These are phyloP conservation scores for Mixornis gularis DNA, from an alignment of 2,113 vertebrate genomes.

Conservation along the genomic window DNA sequence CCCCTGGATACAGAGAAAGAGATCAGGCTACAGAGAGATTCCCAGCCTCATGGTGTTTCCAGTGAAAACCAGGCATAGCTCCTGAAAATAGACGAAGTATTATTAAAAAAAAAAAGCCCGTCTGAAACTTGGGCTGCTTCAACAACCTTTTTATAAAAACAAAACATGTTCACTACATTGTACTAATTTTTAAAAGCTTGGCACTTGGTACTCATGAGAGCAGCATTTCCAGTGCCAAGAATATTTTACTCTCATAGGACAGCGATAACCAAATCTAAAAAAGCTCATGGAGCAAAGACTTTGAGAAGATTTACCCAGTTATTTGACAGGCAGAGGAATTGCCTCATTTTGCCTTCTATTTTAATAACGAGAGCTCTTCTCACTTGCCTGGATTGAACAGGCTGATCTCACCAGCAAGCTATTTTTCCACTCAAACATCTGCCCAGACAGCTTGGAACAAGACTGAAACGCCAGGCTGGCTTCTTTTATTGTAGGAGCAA, in stretches of 20 bases:
- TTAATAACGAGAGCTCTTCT: background rate
- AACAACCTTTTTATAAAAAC: background rate
- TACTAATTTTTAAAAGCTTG: background rate
- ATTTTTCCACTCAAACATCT: conserved; percentile 15
- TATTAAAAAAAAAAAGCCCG: background rate
- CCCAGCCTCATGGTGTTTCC: background rate
- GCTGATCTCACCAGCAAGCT: conserved; percentile 13
- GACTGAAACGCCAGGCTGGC: rapidly evolving
- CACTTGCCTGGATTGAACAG: background rate
- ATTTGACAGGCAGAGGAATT: background rate
- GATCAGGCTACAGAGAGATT: background rate
- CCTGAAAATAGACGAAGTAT: background rate
- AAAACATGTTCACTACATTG: background rate
- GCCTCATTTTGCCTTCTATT: background rate
- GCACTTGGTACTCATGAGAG: background rate
- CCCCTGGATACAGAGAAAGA: background rate
- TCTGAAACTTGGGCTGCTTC: background rate
- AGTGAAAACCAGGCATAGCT: background rate
- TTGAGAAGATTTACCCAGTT: background rate
- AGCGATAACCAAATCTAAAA: background rate
- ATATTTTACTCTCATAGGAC: background rate
- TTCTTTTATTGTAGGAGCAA: background rate
- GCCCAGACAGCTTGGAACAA: background rate
- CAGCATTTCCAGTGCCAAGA: background rate
- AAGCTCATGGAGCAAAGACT: background rate